Conservation (phyloP, 2,888 invertebrate species). For the Lasius platythorax region DNA sequence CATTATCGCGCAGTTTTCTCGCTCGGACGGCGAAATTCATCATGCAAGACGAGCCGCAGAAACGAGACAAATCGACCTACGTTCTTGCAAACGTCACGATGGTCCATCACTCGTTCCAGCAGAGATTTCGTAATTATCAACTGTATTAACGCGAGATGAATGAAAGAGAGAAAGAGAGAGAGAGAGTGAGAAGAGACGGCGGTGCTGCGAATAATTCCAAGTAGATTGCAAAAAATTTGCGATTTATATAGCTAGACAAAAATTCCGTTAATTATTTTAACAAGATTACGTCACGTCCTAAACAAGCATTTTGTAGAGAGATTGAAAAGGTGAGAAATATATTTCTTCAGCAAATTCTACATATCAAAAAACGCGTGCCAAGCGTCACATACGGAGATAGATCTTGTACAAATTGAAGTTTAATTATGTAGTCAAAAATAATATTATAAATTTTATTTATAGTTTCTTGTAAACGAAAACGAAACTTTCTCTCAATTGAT, state of each 20-base stretch:
- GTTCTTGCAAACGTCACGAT: conserved; percentile 51
- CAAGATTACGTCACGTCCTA: neutral
- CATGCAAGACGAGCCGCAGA: conserved; percentile 33
- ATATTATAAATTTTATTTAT: neutral
- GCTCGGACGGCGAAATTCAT: conserved; percentile 27
- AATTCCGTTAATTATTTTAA: neutral
- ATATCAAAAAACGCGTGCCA: neutral
- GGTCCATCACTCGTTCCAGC: conserved; percentile 31
- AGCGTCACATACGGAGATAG: no score
- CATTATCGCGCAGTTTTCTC: conserved; percentile 49
- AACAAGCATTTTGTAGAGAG: neutral
- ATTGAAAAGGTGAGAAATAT: neutral
- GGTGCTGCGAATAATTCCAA: neutral
- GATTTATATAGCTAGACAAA: neutral
- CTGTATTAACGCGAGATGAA: conserved; percentile 38
- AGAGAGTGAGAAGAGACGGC: neutral
- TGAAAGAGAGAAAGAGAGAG: neutral
- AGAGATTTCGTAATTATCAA: conserved; percentile 44
- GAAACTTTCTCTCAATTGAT: neutral
- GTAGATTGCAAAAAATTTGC: neutral
- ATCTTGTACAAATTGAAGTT: no score
- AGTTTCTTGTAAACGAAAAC: neutral
- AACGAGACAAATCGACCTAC: conserved; percentile 44
- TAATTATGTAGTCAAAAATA: neutral
- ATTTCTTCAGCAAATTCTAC: neutral